phyloP scores from a whole-genome alignment of 2,113 vertebrate species.

The Cephalopterus ornatus region DNA sequence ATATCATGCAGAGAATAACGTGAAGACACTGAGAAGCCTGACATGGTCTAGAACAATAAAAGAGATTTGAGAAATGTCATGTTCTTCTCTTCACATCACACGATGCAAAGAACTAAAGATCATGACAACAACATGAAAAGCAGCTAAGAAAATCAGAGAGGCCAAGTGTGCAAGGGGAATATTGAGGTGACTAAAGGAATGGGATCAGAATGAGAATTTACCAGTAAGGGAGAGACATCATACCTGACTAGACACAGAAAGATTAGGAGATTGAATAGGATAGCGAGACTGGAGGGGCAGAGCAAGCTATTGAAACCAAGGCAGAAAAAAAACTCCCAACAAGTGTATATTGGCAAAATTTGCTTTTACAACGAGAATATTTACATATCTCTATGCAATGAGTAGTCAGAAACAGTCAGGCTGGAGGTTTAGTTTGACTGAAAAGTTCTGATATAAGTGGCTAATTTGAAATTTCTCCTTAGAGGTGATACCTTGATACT shows the following conservation, averaged over 20 bases:
- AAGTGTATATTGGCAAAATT: not conserved
- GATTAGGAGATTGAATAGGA: not conserved
- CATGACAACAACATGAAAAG: not conserved
- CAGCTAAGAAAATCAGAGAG: not conserved
- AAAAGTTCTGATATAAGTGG: not conserved
- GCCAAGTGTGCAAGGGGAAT: rapidly evolving
- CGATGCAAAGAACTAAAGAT: not conserved
- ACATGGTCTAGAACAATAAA: not conserved
- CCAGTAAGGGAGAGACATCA: not conserved
- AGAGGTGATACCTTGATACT: not conserved
- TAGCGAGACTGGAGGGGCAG: not conserved
- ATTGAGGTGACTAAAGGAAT: not conserved
- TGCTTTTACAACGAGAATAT: not conserved
- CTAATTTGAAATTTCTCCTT: not conserved
- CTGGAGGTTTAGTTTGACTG: not conserved
- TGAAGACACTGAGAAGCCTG: not conserved
- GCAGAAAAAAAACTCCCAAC: not conserved
- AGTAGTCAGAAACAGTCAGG: not conserved
- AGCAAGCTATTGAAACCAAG: not conserved
- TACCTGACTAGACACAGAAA: not conserved
- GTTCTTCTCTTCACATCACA: not conserved
- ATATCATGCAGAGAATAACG: not conserved
- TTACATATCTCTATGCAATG: not conserved
- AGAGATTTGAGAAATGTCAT: not conserved
- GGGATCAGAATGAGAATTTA: not conserved